These are phyloP conservation scores for Plectus sambesii DNA, from an alignment of 1,140 invertebrate species.

Conservation along the genomic window DNA sequence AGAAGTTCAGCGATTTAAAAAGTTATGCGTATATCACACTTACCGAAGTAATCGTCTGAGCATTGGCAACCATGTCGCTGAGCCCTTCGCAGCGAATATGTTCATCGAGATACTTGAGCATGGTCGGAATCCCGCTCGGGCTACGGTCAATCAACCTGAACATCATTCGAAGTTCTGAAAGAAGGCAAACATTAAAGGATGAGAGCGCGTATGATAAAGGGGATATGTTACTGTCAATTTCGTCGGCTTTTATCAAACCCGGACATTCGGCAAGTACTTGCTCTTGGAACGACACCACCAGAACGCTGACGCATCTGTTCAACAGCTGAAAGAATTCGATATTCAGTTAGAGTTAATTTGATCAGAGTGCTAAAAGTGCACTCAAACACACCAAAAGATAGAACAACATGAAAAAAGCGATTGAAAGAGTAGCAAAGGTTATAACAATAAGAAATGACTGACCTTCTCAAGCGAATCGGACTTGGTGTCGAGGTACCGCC, in stretches of 20 bases:
- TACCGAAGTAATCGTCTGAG: constrained; percentile 78
- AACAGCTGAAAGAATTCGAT: constrained; percentile 58
- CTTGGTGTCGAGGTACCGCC: constrained; percentile 82
- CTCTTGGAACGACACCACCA: constrained; percentile 78
- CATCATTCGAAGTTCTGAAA: constrained; percentile 71
- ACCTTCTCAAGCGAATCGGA: constrained; percentile 62
- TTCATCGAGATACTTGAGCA: constrained; percentile 77
- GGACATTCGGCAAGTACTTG: constrained; percentile 86
- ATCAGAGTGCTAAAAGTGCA: constrained; percentile 18
- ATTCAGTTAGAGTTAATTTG: constrained; percentile 13
- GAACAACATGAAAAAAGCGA: constrained; percentile 17
- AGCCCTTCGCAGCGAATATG: constrained; percentile 85
- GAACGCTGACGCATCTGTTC: constrained; percentile 79
- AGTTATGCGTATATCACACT: too few relatives aligned
- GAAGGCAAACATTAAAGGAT: constrained; percentile 24
- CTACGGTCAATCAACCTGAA: constrained; percentile 87
- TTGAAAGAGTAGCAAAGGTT: constrained; percentile 7
- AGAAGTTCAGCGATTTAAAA: too few relatives aligned
- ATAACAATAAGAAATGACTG: constrained; percentile 29
- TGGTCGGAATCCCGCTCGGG: constrained; percentile 75
- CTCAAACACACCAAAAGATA: not conserved
- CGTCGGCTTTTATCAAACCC: constrained; percentile 77
- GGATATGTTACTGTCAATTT: constrained; percentile 76
- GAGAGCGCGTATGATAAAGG: too few relatives aligned
- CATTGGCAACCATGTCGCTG: constrained; percentile 90